Percentiles rank a stretch among this genome's conserved stretches.
These are phyloP conservation scores for Cettia cetti DNA, from an alignment of 2,113 vertebrate genomes.

Conservation along the genomic window DNA sequence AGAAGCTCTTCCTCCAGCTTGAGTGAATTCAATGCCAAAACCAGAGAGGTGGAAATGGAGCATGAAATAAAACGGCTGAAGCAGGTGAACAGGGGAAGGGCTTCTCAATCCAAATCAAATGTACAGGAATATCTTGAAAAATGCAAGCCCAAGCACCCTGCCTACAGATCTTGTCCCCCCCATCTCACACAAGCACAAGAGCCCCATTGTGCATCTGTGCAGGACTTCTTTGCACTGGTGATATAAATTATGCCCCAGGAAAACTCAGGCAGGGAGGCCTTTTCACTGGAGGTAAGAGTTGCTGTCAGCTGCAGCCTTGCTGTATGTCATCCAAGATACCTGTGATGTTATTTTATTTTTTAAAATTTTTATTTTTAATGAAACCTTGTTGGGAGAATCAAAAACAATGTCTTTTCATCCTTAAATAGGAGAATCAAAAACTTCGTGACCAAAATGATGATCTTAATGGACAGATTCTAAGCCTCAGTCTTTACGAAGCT, in stretches of 20 bases:
- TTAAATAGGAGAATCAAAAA: conserved; percentile 90
- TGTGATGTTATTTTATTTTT: neutral
- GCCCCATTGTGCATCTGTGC: accelerated
- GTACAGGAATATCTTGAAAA: neutral
- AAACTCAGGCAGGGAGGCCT: neutral
- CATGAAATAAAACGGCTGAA: conserved; percentile 93
- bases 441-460: conserved; percentile 96
- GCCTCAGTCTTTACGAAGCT: conserved; percentile 93
- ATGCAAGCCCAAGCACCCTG: neutral
- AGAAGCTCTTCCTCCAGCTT: conserved; percentile 81
- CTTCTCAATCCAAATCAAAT: neutral
- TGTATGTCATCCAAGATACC: neutral
- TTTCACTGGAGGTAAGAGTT: neutral
- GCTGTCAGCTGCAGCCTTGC: neutral
- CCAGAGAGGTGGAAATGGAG: conserved; percentile 91
- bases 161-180: neutral
- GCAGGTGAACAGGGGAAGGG: conserved; percentile 76
- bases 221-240: neutral
- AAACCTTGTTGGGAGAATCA: neutral
- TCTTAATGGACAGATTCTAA: conserved; percentile 94
- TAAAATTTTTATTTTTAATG: neutral
- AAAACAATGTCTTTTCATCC: neutral
- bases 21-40: conserved; percentile 84
- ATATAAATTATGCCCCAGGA: neutral
- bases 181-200: neutral